These are phyloP conservation scores for Anguilla japonica DNA, from an alignment of 2,113 vertebrate species.

Conservation along the genomic window DNA sequence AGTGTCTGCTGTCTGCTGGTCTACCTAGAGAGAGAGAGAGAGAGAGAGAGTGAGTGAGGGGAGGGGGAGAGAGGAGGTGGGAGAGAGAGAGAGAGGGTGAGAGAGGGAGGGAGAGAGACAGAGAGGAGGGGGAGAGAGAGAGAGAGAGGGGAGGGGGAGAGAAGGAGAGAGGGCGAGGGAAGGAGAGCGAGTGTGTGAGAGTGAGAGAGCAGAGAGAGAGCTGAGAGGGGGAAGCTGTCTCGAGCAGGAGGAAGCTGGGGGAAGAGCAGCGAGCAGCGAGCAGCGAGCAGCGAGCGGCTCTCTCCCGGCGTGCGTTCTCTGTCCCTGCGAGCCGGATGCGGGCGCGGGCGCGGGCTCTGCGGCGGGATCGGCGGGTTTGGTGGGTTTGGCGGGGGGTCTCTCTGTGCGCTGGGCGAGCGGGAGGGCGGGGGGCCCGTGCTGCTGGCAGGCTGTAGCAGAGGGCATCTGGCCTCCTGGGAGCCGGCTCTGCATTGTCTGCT, in stretches of 20 bases:
- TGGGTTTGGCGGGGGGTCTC: not conserved
- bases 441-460: slow-evolving; percentile 8
- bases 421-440: not conserved
- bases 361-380: not conserved
- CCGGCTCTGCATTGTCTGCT: slow-evolving; percentile 86
- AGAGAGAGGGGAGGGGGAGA: not conserved
- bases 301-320: not conserved
- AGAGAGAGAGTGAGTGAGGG: slow-evolving; percentile 12
- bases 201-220: not conserved
- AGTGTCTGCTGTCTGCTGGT: slow-evolving; percentile 64
- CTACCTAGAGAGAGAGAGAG: slow-evolving; percentile 50
- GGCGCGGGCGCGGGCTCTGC: not conserved
- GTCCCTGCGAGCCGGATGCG: slow-evolving; percentile 33
- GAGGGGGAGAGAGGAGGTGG: not conserved
- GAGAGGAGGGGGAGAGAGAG: not conserved
- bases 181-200: slow-evolving; percentile 14
- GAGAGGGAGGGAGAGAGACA: slow-evolving; percentile 16
- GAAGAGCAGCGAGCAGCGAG: not conserved
- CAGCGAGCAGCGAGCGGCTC: not conserved
- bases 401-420: not conserved
- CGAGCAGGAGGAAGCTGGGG: not conserved
- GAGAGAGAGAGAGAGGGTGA: not conserved
- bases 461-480: slow-evolving; percentile 81
- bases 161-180: not conserved
- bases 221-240: not conserved